Evolutionary conservation across 2,888 invertebrate species (phyloP), one percentile per base, ranked within the genome.

Genomic region (Calephelis perditalis): DNA sequence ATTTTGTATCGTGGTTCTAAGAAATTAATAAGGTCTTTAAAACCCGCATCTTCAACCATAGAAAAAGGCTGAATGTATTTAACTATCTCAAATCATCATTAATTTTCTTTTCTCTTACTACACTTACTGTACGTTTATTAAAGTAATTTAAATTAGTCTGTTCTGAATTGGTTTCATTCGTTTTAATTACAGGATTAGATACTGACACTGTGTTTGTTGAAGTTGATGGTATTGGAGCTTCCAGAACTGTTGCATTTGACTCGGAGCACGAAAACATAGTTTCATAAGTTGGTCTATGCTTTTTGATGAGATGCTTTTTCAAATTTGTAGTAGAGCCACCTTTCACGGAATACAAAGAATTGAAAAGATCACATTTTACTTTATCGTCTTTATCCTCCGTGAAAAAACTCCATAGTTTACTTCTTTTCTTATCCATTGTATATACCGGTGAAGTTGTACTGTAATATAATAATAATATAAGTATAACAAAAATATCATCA

Each of bases 1-100:
- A 70, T 65, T 70, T 68, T 67, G 62, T 68, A 68, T 8, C 67
- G 66, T 66, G 67, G 67, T 63, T 67, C 68, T 66, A 70, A 65
- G 26, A 63, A 70, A 63, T 66, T 67, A 61, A 68, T 67, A 4
- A 68, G 65, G 52, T 60, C 63, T 63, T 68, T 65, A 64, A 68
- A 70, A 66, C 68, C 68, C 59, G 9, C 60, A 45, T 68, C 67
- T 68, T 68, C 65, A 64, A 68, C 66, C 57, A 68, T 40, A 68
- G 68, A 68, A 68, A 68, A 70, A 63, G 64, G 68, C 63, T 66
- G 66, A 60, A 67, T 59, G 62, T 68, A 65, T 64, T 63, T 61
- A 61, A 67, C 59, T 61, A 65, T 67, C 63, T 65, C 67, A n/a
- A n/a, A n/a, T n/a, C n/a, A 66, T 67, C 58, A 62, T 67, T 66